Conservation (phyloP, 2,797 vertebrate genomes). For the Sebastes vulpes region DNA sequence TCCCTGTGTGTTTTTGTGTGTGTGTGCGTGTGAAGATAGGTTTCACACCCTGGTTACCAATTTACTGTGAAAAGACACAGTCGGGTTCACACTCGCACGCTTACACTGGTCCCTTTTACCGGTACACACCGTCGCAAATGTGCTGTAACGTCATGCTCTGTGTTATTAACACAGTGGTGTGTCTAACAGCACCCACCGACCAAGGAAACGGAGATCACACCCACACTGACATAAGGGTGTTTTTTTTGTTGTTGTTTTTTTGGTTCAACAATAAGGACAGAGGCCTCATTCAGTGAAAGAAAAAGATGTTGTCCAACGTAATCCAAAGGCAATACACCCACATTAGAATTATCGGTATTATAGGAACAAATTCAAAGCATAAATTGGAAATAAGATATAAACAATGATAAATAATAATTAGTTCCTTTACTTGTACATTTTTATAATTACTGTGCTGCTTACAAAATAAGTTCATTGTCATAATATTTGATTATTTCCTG, state of each 20-base stretch:
- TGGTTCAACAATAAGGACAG: constrained; percentile 25
- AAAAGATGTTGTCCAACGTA: neutral
- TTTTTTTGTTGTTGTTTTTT: neutral
- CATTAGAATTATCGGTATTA: neutral
- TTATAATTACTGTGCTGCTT: neutral
- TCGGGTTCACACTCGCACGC: constrained; percentile 48
- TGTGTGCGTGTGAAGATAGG: constrained; percentile 24
- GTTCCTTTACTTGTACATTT: neutral
- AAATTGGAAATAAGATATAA: neutral
- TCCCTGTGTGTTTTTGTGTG: neutral
- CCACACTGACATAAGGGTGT: constrained; percentile 41
- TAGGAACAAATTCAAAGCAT: neutral
- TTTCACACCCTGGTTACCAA: constrained; percentile 55
- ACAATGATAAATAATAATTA: neutral
- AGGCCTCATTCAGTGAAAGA: constrained; percentile 20
- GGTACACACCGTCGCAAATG: constrained; percentile 44
- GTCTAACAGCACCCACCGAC: constrained; percentile 45
- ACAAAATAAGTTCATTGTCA: neutral
- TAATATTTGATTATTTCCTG: neutral
- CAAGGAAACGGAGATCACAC: constrained; percentile 42
- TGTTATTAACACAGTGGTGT: constrained; percentile 66
- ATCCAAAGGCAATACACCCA: neutral
- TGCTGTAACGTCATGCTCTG: constrained; percentile 64
- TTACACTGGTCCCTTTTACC: constrained; percentile 27
- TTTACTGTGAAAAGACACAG: constrained; percentile 51